Percentiles rank a stretch among this genome's conserved stretches.
phyloP scores from a whole-genome alignment of 2,888 invertebrate genomes.

The Electrophaes corylata region DNA sequence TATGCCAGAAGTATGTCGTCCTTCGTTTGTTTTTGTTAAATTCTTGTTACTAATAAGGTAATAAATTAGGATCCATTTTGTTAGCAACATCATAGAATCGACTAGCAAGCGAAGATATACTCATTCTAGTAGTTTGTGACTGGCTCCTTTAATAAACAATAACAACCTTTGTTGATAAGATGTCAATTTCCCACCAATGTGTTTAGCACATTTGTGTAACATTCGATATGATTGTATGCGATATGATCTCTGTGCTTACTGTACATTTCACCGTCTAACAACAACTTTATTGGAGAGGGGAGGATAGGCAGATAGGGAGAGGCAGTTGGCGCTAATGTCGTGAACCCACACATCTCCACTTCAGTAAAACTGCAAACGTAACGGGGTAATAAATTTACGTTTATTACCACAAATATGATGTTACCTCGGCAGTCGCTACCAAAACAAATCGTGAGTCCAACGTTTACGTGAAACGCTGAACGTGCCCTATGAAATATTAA shows the following conservation, averaged over 20 bases:
- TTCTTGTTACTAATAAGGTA: no score
- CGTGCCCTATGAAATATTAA: conserved; percentile 72
- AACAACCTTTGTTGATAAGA: no score
- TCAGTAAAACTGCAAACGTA: conserved; percentile 81
- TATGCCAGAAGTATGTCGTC: no score
- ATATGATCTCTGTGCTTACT: background rate
- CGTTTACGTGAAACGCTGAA: conserved; percentile 63
- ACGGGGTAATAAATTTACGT: conserved; percentile 79
- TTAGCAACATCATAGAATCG: no score
- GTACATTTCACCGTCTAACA: background rate
- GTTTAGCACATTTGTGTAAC: no score
- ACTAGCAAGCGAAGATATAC: no score
- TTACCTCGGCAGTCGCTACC: conserved; percentile 69
- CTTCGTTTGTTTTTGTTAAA: no score
- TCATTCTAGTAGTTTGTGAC: no score
- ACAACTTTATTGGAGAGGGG: conserved; percentile 39
- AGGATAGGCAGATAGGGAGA: conserved; percentile 42
- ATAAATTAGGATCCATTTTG: no score
- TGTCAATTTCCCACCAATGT: no score
- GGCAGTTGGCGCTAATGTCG: conserved; percentile 67
- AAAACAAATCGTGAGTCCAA: conserved; percentile 71
- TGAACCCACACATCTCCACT: conserved; percentile 72
- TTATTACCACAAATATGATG: conserved; percentile 78
- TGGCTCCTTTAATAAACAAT: no score
- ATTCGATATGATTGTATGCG: background rate